Evolutionary conservation across 2,888 invertebrate species (phyloP).

Genomic region (Ecliptopera silaceata): DNA sequence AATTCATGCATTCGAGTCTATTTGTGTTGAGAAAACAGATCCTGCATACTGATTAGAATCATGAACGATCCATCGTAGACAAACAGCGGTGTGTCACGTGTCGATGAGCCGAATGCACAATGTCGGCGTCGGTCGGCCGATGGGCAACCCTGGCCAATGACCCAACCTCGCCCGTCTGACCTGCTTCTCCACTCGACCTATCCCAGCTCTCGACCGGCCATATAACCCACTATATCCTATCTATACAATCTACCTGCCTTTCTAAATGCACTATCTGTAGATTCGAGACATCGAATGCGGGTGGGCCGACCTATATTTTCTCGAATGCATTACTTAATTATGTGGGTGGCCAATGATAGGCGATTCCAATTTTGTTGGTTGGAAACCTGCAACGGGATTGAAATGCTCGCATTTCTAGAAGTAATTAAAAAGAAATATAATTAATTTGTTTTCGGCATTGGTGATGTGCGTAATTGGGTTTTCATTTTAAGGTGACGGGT

Average conservation of each 20-base stretch:
- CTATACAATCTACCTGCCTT: conserved; percentile 14
- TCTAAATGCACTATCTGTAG: conserved; percentile 31
- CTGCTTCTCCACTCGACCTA: conserved; percentile 40
- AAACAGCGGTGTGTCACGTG: conserved; percentile 3
- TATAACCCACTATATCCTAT: conserved; percentile 8
- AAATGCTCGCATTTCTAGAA: not conserved
- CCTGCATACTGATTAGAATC: not conserved
- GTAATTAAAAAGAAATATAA: not conserved
- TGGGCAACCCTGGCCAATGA: conserved; percentile 40
- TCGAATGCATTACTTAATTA: conserved; percentile 28
- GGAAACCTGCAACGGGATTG: conserved; percentile 6
- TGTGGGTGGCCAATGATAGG: conserved; percentile 16
- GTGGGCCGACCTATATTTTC: conserved; percentile 24
- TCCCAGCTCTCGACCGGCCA: conserved; percentile 14
- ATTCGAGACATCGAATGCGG: conserved; percentile 25
- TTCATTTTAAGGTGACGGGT: no score
- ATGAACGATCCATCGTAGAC: conserved; percentile 1
- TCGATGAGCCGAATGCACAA: conserved; percentile 41
- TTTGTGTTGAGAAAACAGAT: not conserved
- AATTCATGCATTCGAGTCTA: not conserved
- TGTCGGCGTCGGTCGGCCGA: conserved; percentile 4
- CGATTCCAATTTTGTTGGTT: conserved; percentile 10
- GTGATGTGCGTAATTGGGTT: no score
- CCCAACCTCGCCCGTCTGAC: conserved; percentile 47
- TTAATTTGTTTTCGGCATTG: no score